Evolutionary conservation across 2,113 vertebrate species (phyloP).

Genomic region (Pionites leucogaster): DNA sequence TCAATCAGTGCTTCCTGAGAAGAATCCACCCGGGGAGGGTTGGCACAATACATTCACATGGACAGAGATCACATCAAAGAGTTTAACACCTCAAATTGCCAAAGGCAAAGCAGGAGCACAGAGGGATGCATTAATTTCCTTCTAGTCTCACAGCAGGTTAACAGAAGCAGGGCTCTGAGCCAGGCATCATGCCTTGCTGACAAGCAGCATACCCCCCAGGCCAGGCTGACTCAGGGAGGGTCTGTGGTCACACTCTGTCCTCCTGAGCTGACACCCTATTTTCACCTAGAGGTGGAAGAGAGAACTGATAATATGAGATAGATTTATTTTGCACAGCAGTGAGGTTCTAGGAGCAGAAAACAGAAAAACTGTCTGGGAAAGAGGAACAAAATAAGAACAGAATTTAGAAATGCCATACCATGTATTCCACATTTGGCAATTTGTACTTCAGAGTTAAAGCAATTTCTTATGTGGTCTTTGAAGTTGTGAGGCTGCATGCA

Average conservation of each 20-base stretch:
- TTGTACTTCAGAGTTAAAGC: neutral
- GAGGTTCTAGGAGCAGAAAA: neutral
- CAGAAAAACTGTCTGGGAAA: neutral
- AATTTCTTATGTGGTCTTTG: neutral
- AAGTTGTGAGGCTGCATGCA: neutral
- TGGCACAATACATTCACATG: neutral
- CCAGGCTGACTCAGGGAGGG: neutral
- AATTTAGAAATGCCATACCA: neutral
- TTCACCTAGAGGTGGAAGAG: neutral
- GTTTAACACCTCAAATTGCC: slow-evolving; percentile 41
- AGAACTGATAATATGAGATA: neutral
- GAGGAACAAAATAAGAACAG: neutral
- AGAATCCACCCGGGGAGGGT: neutral
- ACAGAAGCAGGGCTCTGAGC: neutral
- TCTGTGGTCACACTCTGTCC: neutral
- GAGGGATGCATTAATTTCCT: neutral
- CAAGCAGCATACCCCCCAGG: neutral
- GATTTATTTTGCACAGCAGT: neutral
- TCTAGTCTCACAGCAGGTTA: neutral
- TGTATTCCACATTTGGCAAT: neutral
- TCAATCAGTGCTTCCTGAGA: neutral
- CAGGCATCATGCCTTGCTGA: neutral
- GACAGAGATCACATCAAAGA: neutral
- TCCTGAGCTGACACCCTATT: neutral
- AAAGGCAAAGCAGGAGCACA: neutral